Percentiles rank a stretch among this genome's conserved stretches.
Evolutionary conservation across 2,113 vertebrate species (phyloP).

Genomic region (Platysternon megacephalum): DNA sequence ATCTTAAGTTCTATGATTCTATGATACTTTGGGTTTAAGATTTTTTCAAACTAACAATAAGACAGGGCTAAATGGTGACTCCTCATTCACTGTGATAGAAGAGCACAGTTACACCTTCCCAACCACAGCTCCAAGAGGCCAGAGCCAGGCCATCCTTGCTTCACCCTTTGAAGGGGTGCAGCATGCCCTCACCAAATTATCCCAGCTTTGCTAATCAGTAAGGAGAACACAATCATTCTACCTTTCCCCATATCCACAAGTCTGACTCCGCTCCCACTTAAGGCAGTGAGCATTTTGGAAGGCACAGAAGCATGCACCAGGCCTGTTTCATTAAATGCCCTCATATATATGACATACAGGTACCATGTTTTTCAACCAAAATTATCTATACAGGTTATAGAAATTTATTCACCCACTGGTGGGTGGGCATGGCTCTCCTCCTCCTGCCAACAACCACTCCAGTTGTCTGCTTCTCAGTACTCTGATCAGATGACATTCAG

Average conservation of each 20-base stretch:
- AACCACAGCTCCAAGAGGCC: background rate
- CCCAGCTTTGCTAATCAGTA: background rate
- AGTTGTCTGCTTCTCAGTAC: background rate
- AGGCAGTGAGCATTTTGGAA: too few species aligned
- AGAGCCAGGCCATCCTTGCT: fast-evolving
- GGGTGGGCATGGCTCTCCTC: background rate
- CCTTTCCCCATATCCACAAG: background rate
- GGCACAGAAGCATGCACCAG: background rate
- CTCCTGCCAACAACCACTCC: background rate
- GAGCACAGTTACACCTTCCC: background rate
- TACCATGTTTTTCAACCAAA: background rate
- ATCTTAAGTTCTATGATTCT: too few species aligned
- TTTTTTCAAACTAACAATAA: background rate
- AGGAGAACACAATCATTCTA: background rate
- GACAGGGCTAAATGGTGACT: background rate
- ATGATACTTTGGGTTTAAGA: fast-evolving
- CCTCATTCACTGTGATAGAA: fast-evolving
- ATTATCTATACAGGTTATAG: too few species aligned
- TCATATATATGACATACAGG: background rate
- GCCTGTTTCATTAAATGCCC: background rate
- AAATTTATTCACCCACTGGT: background rate
- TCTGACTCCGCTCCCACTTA: background rate
- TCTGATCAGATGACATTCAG: background rate
- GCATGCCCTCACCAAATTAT: background rate
- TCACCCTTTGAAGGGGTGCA: background rate